Conservation (phyloP, 1,140 invertebrate genomes). For the Metaphire vulgaris region DNA sequence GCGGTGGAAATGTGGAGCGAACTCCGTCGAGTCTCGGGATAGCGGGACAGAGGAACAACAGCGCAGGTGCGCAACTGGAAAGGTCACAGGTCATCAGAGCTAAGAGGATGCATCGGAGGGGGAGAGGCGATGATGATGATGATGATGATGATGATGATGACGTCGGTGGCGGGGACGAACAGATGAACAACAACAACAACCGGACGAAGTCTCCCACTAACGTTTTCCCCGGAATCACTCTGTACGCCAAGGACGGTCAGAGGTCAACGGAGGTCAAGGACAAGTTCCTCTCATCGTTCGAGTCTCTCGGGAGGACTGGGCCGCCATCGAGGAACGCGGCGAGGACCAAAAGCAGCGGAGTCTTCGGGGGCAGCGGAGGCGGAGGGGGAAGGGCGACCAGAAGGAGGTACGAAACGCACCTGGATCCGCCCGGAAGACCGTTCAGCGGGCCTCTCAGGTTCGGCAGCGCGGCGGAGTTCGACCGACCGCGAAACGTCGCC, state of each 20-base stretch:
- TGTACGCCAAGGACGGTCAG: neutral
- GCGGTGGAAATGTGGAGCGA: too few species aligned
- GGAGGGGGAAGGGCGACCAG: neutral
- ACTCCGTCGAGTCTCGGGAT: neutral
- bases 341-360: neutral
- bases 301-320: too few species aligned
- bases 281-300: neutral
- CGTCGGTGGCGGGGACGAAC: too few species aligned
- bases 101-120: neutral
- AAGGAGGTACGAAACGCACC: neutral
- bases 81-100: neutral
- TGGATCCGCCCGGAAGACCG: neutral
- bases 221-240: neutral
- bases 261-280: neutral
- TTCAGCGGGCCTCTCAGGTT: too few species aligned
- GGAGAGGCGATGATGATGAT: neutral
- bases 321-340: neutral
- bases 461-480: neutral
- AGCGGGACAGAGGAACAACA: neutral
- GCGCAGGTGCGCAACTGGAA: neutral
- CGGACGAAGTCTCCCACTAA: neutral
- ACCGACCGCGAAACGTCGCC: neutral
- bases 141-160: too few species aligned
- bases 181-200: too few species aligned
- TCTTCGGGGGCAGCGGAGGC: neutral